phyloP scores from a whole-genome alignment of 2,888 invertebrate species.

The Athalia cordata region DNA sequence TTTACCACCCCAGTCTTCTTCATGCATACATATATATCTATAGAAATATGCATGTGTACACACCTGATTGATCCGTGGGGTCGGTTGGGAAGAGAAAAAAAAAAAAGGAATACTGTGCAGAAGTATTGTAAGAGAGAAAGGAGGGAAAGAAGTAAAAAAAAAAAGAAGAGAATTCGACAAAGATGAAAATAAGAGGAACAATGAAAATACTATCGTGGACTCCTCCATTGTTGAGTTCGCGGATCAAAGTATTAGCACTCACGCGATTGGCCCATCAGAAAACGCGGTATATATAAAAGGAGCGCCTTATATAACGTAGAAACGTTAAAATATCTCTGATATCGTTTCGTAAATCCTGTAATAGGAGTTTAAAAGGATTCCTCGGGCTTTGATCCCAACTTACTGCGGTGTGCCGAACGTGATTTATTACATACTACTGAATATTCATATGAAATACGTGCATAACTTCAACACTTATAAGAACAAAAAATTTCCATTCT shows the following conservation, averaged over 20 bases:
- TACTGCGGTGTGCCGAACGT: constrained; percentile 10
- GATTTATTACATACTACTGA: constrained; percentile 9
- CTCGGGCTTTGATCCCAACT: not conserved
- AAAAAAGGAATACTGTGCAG: constrained; percentile 1
- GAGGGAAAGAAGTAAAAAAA: not conserved
- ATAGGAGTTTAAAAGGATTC: constrained; percentile 34
- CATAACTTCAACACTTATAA: not conserved
- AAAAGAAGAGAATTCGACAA: constrained; percentile 18
- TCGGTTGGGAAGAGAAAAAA: not conserved
- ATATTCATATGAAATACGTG: not conserved
- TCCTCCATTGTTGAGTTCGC: constrained; percentile 37
- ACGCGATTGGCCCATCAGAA: constrained; percentile 43
- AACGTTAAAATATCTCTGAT: constrained; percentile 29
- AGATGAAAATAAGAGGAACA: constrained; percentile 29
- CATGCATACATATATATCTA: not conserved
- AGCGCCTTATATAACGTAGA: constrained; percentile 7
- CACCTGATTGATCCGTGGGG: constrained; percentile 12
- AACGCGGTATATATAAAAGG: not conserved
- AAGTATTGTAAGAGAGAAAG: constrained; percentile 1
- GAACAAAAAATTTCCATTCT: too few species aligned
- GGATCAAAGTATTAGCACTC: constrained; percentile 43
- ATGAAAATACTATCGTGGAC: constrained; percentile 23
- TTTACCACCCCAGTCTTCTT: not conserved
- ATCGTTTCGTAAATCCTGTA: constrained; percentile 32
- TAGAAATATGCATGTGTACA: not conserved